These are phyloP conservation scores for Meandrusa payeni DNA, from an alignment of 2,888 invertebrate species.

Conservation along the genomic window DNA sequence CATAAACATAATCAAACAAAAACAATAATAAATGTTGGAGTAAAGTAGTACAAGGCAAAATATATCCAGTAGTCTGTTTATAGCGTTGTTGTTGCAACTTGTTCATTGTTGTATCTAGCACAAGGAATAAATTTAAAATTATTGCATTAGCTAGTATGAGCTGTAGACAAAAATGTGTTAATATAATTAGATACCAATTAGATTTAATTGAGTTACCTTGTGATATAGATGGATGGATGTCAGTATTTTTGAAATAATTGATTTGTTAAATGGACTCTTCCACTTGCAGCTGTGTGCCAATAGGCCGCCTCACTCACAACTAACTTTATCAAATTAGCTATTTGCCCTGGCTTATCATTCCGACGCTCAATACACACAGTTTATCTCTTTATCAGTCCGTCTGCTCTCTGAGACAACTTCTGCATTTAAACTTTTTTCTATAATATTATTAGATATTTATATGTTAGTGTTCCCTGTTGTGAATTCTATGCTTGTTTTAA, in stretches of 20 bases:
- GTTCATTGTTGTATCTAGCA: too few relatives aligned
- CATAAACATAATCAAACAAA: conserved; percentile 27
- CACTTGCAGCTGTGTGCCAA: conserved; percentile 24
- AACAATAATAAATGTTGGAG: conserved; percentile 28
- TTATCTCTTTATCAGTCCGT: conserved; percentile 34
- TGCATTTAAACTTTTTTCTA: conserved; percentile 38
- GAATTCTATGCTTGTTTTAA: conserved; percentile 7
- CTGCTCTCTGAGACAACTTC: conserved; percentile 34
- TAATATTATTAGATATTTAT: conserved; percentile 18
- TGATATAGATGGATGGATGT: conserved; percentile 16
- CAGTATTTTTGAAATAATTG: conserved; percentile 13
- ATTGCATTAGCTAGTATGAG: conserved; percentile 3
- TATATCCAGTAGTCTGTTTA: conserved; percentile 6
- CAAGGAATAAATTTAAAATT: conserved; percentile 3
- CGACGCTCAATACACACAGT: conserved; percentile 30
- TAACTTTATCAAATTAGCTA: conserved; percentile 41
- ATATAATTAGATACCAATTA: conserved; percentile 12
- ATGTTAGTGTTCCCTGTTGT: conserved; percentile 6
- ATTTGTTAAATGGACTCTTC: conserved; percentile 6
- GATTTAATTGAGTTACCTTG: conserved; percentile 21
- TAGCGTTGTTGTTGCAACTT: conserved; percentile 19
- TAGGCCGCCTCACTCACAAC: conserved; percentile 33
- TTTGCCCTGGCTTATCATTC: conserved; percentile 36
- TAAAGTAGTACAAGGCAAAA: conserved; percentile 7
- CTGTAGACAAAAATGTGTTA: conserved; percentile 18